Conservation (phyloP, 1,140 invertebrate genomes). For the Wiebesia pumilae region DNA sequence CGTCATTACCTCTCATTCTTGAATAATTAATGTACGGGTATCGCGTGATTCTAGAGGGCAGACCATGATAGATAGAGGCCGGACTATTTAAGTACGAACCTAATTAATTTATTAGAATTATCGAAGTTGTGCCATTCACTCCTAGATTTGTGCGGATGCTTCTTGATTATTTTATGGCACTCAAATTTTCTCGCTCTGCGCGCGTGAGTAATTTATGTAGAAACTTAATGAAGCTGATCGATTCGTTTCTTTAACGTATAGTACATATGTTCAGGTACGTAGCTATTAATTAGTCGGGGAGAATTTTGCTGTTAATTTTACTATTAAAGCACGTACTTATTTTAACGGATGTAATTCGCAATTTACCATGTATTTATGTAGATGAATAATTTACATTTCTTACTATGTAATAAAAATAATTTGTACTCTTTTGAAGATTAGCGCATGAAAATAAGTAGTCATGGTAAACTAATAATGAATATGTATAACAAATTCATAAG, state of each 20-base stretch:
- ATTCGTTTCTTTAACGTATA: neutral
- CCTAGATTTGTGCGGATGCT: neutral
- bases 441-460: neutral
- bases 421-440: neutral
- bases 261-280: neutral
- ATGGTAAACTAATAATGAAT: neutral
- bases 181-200: neutral
- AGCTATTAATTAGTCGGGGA: slow-evolving; percentile 35
- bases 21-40: slow-evolving; percentile 29
- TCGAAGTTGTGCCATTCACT: neutral
- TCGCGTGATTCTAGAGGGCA: slow-evolving; percentile 19
- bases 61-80: neutral
- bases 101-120: slow-evolving; percentile 44
- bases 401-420: neutral
- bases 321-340: slow-evolving; percentile 12
- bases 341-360: slow-evolving; percentile 5
- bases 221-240: slow-evolving; percentile 34
- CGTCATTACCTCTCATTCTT: neutral
- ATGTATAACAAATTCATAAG: neutral
- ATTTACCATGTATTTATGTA: neutral
- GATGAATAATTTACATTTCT: slow-evolving; percentile 2
- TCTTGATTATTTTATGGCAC: neutral
- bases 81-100: slow-evolving; percentile 1
- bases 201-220: slow-evolving; percentile 33
- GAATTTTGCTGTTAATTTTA: slow-evolving; percentile 13